Base-by-base conservation (phyloP, 64 coral and sea anemone genomes). In the Stylophora pistillata region DNA sequence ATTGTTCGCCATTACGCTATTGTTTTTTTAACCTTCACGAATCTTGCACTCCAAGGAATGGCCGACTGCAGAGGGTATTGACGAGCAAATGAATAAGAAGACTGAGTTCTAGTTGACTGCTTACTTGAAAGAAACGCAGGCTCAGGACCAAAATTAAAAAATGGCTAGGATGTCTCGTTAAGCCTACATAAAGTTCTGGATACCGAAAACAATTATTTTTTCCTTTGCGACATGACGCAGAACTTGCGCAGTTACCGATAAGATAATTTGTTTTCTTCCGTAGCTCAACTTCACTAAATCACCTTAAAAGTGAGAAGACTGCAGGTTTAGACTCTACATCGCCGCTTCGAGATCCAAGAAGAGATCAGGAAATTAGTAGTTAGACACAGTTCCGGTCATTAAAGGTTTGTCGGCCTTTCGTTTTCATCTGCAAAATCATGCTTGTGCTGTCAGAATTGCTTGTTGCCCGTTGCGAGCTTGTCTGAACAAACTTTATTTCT, bases 1-100 rank as follows among this genome's bases (percentile, higher is more conserved):
- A 68, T 91, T 93, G 21, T 88, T 90, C 47, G 95, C 86, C 95
- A 96, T 96, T 77, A 34, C 23, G 68, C 11, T 31, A 60, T 32
- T 59, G 18, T 16, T 56, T 7, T 26, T 30, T 59, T 56, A 18
- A 15, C 53, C 9, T 2, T 6, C 27, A 15, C 3, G 5, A 30
- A 29, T 26, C 30, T 55, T 58, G 56, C 76, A n/a, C 54, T 78
- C 55, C 29, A 26, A 79, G 6, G 37, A 58, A 82, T 56, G 53
- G 75, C 75, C 23, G 73, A 56, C 75, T 17, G 62, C 56, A 57
- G n/a, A n/a, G n/a, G n/a, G n/a, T n/a, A n/a, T n/a, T n/a, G n/a
- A n/a, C n/a, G n/a, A n/a, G n/a, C n/a, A n/a, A n/a, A n/a, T n/a
- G n/a, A n/a, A n/a, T n/a, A n/a, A n/a, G n/a, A n/a, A n/a, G n/a